Base-by-base conservation (phyloP, 2,888 invertebrate genomes). In the Crossocerus cetratus region DNA sequence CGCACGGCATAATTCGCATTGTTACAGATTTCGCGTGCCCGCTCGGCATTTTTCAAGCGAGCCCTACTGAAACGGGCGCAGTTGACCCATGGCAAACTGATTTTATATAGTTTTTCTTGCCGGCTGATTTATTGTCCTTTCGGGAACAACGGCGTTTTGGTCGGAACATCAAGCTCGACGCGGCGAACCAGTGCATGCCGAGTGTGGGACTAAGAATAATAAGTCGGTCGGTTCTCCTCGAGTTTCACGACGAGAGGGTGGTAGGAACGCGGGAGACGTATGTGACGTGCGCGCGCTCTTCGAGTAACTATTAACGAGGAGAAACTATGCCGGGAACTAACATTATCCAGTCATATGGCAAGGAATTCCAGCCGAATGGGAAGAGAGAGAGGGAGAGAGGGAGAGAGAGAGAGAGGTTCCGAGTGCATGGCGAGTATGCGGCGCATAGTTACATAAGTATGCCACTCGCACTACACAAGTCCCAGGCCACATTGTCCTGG, bases 361-460 rank as follows among this genome's bases (percentile, higher is more conserved):
- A 66, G 72, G 59, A 76, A 80, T 81, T 81, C 57, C 67, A 21
- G 14, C 13, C 14, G 59, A 56, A 32, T 20, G 56, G 72, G 61
- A 75, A 69, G 11, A 32, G 32, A 32, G 32, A 32, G 32, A 32
- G 32, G 0, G 32, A 32, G 32, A 32, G 32, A 32, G 32, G n/a
- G n/a, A 5, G 32, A 32, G 32, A 32, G 32, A 5, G 23, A 3
- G 23, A 11, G 11, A 32, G 32, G 4, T 8, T 32, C 0, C 8
- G 32, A 32, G 70, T 60, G 72, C 66, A 69, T 60, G 61, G 62
- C 61, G 62, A 80, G 66, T 77, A 82, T 80, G 79, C 72, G 55
- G 62, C 42, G 76, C 79, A 85, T 84, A 84, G 83, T 84, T 84
- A 62, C 69, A 69, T 82, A 84, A 85, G 84, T 85, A 85, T 83